Conservation (phyloP, 2,888 invertebrate genomes). For the Tolmerus cingulatus region DNA sequence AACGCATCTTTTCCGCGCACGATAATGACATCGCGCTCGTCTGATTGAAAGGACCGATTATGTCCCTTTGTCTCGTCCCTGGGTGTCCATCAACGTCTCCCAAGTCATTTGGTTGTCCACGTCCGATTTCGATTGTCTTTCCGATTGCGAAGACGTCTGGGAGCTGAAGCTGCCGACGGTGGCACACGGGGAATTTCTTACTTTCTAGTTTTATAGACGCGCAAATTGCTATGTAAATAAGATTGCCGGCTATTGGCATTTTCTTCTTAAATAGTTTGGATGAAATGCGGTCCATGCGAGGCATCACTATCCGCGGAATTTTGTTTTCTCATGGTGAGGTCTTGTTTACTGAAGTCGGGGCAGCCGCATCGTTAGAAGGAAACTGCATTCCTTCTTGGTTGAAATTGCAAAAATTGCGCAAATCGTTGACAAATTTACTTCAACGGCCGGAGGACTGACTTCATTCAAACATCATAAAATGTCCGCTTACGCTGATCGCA, state of each 20-base stretch:
- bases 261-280: not conserved
- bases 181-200: not conserved
- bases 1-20: not conserved
- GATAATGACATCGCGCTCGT: not conserved
- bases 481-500: not conserved
- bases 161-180: not conserved
- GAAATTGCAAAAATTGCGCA: not conserved
- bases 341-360: not conserved
- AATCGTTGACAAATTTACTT: not conserved
- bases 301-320: not conserved
- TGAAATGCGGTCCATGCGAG: not conserved
- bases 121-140: not conserved
- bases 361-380: not conserved
- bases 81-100: not conserved
- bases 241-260: not conserved
- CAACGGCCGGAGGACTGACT: not conserved
- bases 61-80: not conserved
- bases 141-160: not conserved
- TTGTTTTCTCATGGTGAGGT: conserved; percentile 8
- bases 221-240: not conserved
- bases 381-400: not conserved
- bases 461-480: not conserved
- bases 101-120: not conserved
- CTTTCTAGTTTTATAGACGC: conserved; percentile 1
- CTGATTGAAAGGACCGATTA: not conserved